Conservation (phyloP, 2,888 invertebrate species). For the Leptura quadrifasciata region DNA sequence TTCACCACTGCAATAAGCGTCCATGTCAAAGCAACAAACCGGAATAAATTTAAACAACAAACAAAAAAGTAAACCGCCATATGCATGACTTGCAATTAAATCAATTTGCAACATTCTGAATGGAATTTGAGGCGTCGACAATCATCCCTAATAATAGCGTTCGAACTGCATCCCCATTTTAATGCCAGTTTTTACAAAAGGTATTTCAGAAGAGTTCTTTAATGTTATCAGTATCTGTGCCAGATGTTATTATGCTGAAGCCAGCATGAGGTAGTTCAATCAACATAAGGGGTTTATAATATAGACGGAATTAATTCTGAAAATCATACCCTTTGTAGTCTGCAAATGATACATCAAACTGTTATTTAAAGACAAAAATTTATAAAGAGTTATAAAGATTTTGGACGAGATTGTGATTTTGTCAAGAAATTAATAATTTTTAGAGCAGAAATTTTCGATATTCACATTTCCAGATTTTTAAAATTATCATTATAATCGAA, state of each 20-base stretch:
- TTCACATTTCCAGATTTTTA: too few species aligned
- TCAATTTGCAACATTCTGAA: conserved; percentile 61
- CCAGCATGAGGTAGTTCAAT: conserved; percentile 58
- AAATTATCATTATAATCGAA: too few species aligned
- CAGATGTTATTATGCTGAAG: conserved; percentile 60
- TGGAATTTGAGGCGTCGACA: conserved; percentile 43
- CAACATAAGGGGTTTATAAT: conserved; percentile 52
- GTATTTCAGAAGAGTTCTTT: conserved; percentile 51
- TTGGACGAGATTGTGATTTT: background rate
- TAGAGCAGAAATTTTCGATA: too few species aligned
- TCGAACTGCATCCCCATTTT: conserved; percentile 22
- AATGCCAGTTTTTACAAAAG: conserved; percentile 23
- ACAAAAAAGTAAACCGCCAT: conserved; percentile 45
- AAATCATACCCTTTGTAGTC: conserved; percentile 52
- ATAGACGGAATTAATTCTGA: conserved; percentile 50
- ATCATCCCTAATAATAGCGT: conserved; percentile 35
- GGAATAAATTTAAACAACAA: conserved; percentile 11
- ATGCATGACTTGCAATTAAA: conserved; percentile 58
- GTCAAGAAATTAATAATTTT: background rate
- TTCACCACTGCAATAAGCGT: background rate
- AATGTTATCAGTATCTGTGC: conserved; percentile 60
- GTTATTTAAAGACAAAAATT: conserved; percentile 22
- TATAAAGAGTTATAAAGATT: background rate
- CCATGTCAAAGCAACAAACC: background rate
- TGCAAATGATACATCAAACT: conserved; percentile 44